Evolutionary conservation across 2,888 invertebrate species (phyloP).

Genomic region (Portevinia maculata): DNA sequence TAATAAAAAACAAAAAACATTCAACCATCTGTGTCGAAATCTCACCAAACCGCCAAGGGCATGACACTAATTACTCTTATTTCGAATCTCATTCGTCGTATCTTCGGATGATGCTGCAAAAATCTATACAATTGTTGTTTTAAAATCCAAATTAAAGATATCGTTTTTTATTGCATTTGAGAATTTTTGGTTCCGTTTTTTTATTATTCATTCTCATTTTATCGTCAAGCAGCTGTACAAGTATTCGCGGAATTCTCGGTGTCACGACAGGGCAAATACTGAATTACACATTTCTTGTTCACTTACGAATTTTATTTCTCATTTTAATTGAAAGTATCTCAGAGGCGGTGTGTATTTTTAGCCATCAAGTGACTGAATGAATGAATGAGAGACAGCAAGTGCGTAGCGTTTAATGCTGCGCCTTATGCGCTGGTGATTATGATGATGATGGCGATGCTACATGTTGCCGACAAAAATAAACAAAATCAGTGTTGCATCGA

Average conservation of each 20-base stretch:
- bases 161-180: constrained; percentile 16
- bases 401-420: constrained; percentile 14
- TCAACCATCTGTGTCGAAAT: constrained; percentile 29
- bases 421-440: constrained; percentile 4
- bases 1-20: background rate
- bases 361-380: constrained; percentile 38
- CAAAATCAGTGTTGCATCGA: constrained; percentile 27
- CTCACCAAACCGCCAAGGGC: constrained; percentile 47
- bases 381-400: constrained; percentile 27
- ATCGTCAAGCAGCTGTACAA: constrained; percentile 38
- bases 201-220: constrained; percentile 41
- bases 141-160: constrained; percentile 28
- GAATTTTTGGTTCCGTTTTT: constrained; percentile 13
- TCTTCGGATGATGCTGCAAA: constrained; percentile 21
- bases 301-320: constrained; percentile 34
- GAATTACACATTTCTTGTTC: constrained; percentile 33
- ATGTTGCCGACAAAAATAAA: constrained; percentile 31
- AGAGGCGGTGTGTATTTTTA: constrained; percentile 31
- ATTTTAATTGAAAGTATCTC: constrained; percentile 47
- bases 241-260: constrained; percentile 51
- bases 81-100: constrained; percentile 19
- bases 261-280: constrained; percentile 55
- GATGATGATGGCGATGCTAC: constrained; percentile 8
- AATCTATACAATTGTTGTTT: background rate
- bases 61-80: constrained; percentile 60